Evolutionary conservation across 2,888 invertebrate genomes (phyloP).

Genomic region (Colostygia pectinataria): DNA sequence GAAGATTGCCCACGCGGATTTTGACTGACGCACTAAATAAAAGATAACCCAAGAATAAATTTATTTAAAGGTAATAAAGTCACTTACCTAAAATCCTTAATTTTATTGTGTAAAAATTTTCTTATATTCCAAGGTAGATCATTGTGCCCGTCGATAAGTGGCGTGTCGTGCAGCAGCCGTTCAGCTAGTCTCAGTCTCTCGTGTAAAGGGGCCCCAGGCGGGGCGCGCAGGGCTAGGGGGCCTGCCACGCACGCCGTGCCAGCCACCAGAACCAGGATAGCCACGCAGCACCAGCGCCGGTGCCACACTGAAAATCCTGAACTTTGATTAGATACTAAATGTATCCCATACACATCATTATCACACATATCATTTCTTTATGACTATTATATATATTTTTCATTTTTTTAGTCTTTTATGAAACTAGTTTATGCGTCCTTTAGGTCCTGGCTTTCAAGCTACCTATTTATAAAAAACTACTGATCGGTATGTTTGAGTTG

Average conservation of each 20-base stretch:
- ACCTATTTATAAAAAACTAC: too few species aligned
- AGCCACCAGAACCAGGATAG: slow-evolving; percentile 88
- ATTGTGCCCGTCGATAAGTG: slow-evolving; percentile 93
- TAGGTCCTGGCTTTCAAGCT: too few species aligned
- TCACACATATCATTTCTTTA: too few species aligned
- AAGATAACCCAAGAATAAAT: too few species aligned
- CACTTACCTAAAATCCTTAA: slow-evolving; percentile 90
- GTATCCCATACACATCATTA: too few species aligned
- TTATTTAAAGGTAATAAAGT: neutral
- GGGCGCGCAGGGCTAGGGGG: slow-evolving; percentile 89
- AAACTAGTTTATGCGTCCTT: too few species aligned
- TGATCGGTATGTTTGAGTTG: too few species aligned
- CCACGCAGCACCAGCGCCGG: slow-evolving; percentile 90
- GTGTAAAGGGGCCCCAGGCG: slow-evolving; percentile 89
- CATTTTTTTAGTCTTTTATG: too few species aligned
- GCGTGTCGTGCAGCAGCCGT: slow-evolving; percentile 88
- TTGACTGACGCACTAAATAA: too few species aligned
- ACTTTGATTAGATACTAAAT: neutral
- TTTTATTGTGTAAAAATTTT: slow-evolving; percentile 93
- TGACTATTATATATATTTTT: too few species aligned
- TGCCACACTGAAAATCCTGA: slow-evolving; percentile 74
- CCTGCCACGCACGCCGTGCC: slow-evolving; percentile 92
- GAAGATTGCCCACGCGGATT: too few species aligned
- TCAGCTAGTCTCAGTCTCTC: slow-evolving; percentile 89
- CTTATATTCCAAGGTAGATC: slow-evolving; percentile 96